These are phyloP conservation scores for Ericerus pela DNA, from an alignment of 1,140 invertebrate species.

Conservation along the genomic window DNA sequence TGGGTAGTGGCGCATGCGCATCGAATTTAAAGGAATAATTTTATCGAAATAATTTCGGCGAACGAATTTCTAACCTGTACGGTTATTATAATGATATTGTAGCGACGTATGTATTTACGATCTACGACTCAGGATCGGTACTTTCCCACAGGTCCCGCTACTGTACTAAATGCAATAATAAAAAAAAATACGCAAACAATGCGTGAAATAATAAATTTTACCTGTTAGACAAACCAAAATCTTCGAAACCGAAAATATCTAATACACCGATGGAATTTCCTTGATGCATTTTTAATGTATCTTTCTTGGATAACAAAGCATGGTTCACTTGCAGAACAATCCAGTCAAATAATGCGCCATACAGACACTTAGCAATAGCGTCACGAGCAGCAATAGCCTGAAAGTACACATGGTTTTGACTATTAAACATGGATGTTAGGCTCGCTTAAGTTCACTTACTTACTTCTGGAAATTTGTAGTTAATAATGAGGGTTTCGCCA, in stretches of 20 bases:
- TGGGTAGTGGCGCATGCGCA: too few relatives aligned
- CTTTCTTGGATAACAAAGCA: constrained; percentile 67
- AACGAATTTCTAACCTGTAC: too few relatives aligned
- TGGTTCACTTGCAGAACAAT: constrained; percentile 87
- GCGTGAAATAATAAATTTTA: too few relatives aligned
- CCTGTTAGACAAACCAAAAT: constrained; percentile 60
- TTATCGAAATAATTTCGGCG: too few relatives aligned
- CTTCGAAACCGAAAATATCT: constrained; percentile 96
- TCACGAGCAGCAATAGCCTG: constrained; percentile 83
- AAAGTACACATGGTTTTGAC: constrained; percentile 34
- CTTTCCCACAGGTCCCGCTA: too few relatives aligned
- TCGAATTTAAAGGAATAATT: too few relatives aligned
- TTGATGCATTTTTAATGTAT: constrained; percentile 58
- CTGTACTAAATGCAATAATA: too few relatives aligned
- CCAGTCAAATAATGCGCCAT: constrained; percentile 94
- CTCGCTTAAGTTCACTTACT: constrained; percentile 1
- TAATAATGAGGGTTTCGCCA: constrained; percentile 83
- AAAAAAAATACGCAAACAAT: too few relatives aligned
- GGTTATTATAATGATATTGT: too few relatives aligned
- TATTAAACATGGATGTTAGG: background rate
- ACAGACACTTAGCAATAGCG: constrained; percentile 93
- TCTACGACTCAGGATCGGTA: too few relatives aligned
- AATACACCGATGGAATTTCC: constrained; percentile 85
- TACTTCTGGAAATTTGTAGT: constrained; percentile 57
- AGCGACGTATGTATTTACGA: too few relatives aligned